These are phyloP conservation scores for Drosophila nr. medialis DNA, from an alignment of 2,888 invertebrate species.

Conservation along the genomic window DNA sequence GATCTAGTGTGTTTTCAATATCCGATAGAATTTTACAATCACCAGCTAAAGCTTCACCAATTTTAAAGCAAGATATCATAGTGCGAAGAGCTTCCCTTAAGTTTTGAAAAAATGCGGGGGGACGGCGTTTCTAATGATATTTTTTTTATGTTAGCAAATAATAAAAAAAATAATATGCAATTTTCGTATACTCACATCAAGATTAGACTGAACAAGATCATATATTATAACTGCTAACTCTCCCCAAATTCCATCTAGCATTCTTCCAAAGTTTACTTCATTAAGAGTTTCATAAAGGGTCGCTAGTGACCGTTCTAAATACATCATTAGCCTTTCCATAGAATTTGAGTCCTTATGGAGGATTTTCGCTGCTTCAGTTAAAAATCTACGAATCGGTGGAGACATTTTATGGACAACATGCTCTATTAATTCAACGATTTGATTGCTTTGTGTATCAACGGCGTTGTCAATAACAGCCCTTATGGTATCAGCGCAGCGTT, in stretches of 20 bases:
- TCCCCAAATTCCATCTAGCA: conserved; percentile 94
- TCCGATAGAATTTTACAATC: conserved; percentile 88
- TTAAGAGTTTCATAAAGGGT: conserved; percentile 94
- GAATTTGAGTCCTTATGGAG: conserved; percentile 92
- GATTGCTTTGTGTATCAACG: conserved; percentile 94
- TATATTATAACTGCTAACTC: conserved; percentile 92
- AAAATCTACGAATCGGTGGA: conserved; percentile 90
- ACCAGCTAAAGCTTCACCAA: conserved; percentile 85
- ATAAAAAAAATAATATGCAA: too few relatives aligned
- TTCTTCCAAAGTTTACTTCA: conserved; percentile 94
- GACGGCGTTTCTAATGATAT: conserved; percentile 89
- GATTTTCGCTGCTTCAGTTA: conserved; percentile 93
- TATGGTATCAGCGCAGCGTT: conserved; percentile 92
- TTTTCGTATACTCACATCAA: conserved; percentile 87
- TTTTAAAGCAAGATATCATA: conserved; percentile 94
- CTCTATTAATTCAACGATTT: conserved; percentile 94
- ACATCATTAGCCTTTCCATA: conserved; percentile 95
- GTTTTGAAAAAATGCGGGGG: conserved; percentile 96
- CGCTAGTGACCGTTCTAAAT: conserved; percentile 94
- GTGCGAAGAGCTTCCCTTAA: conserved; percentile 94
- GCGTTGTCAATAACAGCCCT: conserved; percentile 94
- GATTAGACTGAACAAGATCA: conserved; percentile 91
- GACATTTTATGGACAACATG: conserved; percentile 93
- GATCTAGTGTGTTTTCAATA: conserved; percentile 89
- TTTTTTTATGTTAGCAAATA: background rate